Base-by-base conservation (phyloP, 2,888 invertebrate species). In the Ditula angustiorana region DNA sequence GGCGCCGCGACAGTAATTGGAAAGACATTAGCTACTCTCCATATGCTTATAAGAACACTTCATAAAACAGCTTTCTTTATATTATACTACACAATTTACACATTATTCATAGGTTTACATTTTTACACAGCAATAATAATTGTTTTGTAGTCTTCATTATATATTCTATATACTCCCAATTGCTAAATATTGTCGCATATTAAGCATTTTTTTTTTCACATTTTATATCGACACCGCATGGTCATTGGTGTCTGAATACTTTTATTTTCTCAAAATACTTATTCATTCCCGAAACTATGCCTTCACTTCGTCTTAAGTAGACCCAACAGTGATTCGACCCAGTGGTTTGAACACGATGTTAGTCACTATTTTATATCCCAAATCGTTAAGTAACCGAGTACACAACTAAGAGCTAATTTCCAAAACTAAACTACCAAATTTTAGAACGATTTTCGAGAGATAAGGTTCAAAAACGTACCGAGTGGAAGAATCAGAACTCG, bases 21-120 rank as follows among this genome's bases (percentile, higher is more conserved):
- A 81, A 82, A 81, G 80, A 80, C 77, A 76, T 75, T 75, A 80
- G 74, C 82, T 81, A 81, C 80, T 82, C 84, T 82, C 85, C 86
- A 76, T 87, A 88, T 74, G 85, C 86, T 87, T 90, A 91, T 92
- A 90, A 91, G 92, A 92, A 92, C 92, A 92, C 90, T 92, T 91
- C 85, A 88, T 90, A 87, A 89, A 92, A 90, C 91, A 88, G 90
- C 87, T 87, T 85, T 78, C 67, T 80, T 84, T 87, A 85, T 87
- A 86, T 87, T 90, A 91, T 85, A 91, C 92, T 92, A 92, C 91
- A 91, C 86, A 92, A 92, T 92, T 92, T 92, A 92, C 90, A 91
- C 85, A 83, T 86, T 89, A 87, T 88, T 83, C 82, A 85, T 87
- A 89, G 86, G 90, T 90, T 90, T 91, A 90, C 90, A 91, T 90